These are phyloP conservation scores for Cyanoderma ruficeps DNA, from an alignment of 2,113 vertebrate species.

Conservation along the genomic window DNA sequence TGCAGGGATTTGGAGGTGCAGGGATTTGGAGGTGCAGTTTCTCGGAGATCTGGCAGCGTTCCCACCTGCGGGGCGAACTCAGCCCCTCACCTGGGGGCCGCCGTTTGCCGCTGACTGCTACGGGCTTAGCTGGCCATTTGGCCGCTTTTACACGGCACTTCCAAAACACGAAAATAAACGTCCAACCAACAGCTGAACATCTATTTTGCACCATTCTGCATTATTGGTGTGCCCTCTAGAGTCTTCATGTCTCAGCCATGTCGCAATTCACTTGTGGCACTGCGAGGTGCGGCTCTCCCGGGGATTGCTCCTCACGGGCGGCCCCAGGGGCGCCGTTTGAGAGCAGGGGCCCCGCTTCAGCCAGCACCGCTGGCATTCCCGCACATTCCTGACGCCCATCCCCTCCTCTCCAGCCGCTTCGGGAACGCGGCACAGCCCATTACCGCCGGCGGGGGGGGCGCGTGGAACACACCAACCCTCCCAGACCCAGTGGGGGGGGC, in stretches of 20 bases:
- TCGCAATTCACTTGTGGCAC: fast-evolving
- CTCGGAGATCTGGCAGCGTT: fast-evolving
- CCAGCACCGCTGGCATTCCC: neutral
- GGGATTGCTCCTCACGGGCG: fast-evolving
- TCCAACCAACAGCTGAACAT: neutral
- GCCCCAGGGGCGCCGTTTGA: fast-evolving
- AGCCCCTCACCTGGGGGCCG: neutral
- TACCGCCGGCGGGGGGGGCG: fast-evolving
- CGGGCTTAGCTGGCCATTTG: fast-evolving
- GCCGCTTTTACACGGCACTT: neutral
- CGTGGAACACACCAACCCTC: neutral
- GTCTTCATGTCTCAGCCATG: neutral
- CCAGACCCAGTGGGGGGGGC: fast-evolving
- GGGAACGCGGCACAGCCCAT: neutral
- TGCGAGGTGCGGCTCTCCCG: fast-evolving
- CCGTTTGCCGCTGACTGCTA: fast-evolving
- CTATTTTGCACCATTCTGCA: no score
- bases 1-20: no score
- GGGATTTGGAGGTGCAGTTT: neutral
- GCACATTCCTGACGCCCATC: fast-evolving
- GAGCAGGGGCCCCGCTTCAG: neutral
- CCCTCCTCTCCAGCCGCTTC: neutral
- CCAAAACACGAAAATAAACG: fast-evolving
- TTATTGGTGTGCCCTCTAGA: fast-evolving
- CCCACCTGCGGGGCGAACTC: fast-evolving